These are phyloP conservation scores for Vombatus ursinus DNA, from an alignment of 2,113 vertebrate genomes.

Conservation along the genomic window DNA sequence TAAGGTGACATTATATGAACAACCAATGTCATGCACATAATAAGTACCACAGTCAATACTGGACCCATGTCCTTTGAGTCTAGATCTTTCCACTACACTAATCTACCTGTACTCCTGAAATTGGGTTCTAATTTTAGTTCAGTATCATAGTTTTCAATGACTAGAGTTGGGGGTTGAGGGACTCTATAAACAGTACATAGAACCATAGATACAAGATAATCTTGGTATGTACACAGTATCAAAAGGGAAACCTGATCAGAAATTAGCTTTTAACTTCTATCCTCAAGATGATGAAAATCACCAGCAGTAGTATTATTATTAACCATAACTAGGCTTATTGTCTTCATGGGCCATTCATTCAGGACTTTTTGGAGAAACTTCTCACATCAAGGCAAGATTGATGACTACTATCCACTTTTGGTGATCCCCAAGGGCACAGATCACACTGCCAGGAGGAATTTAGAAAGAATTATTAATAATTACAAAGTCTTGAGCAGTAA, in stretches of 20 bases:
- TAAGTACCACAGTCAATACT: background rate
- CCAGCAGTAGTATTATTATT: background rate
- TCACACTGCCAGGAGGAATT: background rate
- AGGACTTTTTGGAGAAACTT: slow-evolving; percentile 2
- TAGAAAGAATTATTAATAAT: background rate
- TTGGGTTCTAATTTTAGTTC: background rate
- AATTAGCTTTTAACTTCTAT: background rate
- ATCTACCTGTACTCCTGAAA: background rate
- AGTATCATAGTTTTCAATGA: background rate
- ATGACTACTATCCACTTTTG: background rate
- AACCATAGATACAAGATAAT: background rate
- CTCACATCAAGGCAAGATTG: background rate
- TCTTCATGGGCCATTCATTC: background rate
- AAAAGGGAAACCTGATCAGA: background rate
- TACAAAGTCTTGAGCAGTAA: background rate
- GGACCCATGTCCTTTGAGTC: too few relatives aligned
- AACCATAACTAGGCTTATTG: background rate
- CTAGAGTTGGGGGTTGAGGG: background rate
- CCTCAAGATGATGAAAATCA: background rate
- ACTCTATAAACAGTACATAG: background rate
- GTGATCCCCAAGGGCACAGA: background rate
- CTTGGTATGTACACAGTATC: background rate
- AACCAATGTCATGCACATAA: background rate
- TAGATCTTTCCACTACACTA: background rate
- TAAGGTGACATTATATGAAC: background rate